Evolutionary conservation across 1,140 invertebrate genomes (phyloP), one percentile per base, ranked within the genome.

Genomic region (Chionoecetes opilio): DNA sequence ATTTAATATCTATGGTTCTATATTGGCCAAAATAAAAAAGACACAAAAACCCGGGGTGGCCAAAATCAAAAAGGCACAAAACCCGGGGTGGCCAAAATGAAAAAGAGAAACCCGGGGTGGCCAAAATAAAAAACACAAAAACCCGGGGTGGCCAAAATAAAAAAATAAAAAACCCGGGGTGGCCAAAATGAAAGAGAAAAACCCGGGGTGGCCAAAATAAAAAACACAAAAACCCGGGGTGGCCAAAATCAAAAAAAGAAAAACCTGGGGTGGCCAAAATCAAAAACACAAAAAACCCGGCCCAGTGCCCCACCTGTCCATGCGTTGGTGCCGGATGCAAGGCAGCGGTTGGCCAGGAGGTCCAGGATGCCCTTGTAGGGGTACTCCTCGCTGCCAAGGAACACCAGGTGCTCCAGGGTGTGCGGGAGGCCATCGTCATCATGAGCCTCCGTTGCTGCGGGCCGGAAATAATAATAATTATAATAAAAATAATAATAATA

Each of bases 371-470:
- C 99, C 97, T 99, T 98, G 96, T 98, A 99, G 0, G 99, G 99
- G 97, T 99, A 99, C 0, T 98, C 97, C 97, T 99, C 98, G 96
- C 98, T 99, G 0, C 99, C 99, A 96, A 99, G 97, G 97, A 99
- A 99, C 31, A 99, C 98, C 9, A 99, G 97, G 97, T 99, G 99
- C 96, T 99, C 99, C 97, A 99, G 97, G 21, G 99, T 99, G 96
- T 99, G 99, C 0, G 99, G 99, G 75, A 99, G 97, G 3, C 99
- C 99, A 97, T 99, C 99, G 97, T 99, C 98, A 97, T 99, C 98
- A 96, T 98, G 97, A 0, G 99, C 98, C 97, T 99, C 99, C 21
- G 99, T 99, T 31, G 98, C 99, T 99, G 96, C n/a, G 63, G 21
- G 63, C 5, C 26, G 63, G n/a, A 95, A 97, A 96, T n/a, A n/a